Evolutionary conservation across 2,797 vertebrate genomes (phyloP), one percentile per base, ranked within the genome.

Genomic region (Gymnocypris eckloni): DNA sequence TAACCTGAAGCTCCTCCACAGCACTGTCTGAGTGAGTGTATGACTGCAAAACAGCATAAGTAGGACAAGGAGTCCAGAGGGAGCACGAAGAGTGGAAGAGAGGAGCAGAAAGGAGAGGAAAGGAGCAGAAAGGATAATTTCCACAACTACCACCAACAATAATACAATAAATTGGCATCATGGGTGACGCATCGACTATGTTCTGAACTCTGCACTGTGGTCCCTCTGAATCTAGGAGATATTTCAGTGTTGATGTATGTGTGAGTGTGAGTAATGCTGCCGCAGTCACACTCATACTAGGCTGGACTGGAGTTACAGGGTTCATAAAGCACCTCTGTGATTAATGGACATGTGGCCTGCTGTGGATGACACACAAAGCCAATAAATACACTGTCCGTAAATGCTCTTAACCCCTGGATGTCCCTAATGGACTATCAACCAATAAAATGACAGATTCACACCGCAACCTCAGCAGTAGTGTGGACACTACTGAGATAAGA

Each of bases 271-370:
- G 41, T 43, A 70, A 71, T 48, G 13, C 22, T 78, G 75, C 66
- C 1, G 43, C 86, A 87, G 86, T 50, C 50, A 66, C 59, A 77
- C 73, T 83, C 67, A 10, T 20, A 39, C 64, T 75, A 71, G 25
- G 69, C 67, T 72, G 71, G 61, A 77, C 88, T 89, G 86, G 89
- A 89, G 86, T 90, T 88, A 90, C 86, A 78, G 85, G 66, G 81
- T 89, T 91, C 81, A 88, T 88, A 89, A 91, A 92, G 88, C 87
- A 85, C 77, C 64, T 56, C 50, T 70, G 83, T 93, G 93, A 94
- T 94, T 90, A 92, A 93, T 93, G 90, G 89, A 89, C 50, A 89
- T 87, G 28, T 85, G 90, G 82, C 89, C 87, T 77, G 78, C 87
- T 83, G 83, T 89, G 92, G 89, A 91, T 81, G 91, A 87, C 81